A percentile compares a stretch with the other conserved stretches of the same genome.
Evolutionary conservation across 2,797 vertebrate genomes (phyloP).

Genomic region (Glyptemys insculpta): DNA sequence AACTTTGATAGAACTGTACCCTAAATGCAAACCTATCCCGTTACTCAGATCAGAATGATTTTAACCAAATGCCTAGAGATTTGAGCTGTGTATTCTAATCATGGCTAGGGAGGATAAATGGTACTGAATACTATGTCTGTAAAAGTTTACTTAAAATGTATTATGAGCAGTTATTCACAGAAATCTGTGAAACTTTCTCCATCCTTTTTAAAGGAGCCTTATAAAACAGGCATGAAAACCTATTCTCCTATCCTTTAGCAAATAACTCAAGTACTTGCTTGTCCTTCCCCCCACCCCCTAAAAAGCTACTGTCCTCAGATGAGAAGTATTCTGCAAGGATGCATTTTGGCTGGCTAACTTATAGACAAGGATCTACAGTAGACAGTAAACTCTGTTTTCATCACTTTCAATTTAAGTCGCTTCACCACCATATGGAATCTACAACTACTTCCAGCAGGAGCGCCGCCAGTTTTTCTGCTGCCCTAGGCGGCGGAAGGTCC

Average conservation of each 20-base stretch:
- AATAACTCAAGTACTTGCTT: neutral
- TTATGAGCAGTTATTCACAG: neutral
- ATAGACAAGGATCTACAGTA: neutral
- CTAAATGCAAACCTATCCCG: too few relatives aligned
- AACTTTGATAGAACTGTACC: too few relatives aligned
- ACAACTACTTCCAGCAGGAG: neutral
- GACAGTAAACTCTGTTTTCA: neutral
- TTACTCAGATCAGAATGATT: neutral
- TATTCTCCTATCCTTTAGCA: neutral
- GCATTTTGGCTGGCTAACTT: neutral
- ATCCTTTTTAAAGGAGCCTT: neutral
- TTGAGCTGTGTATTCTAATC: neutral
- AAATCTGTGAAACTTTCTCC: neutral
- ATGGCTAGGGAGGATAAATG: neutral
- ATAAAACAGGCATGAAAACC: neutral
- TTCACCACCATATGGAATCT: neutral
- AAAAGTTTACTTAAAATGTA: neutral
- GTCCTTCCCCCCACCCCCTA: neutral
- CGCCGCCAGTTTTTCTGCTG: too few relatives aligned
- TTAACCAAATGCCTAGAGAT: neutral
- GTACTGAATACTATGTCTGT: neutral
- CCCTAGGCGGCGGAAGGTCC: too few relatives aligned
- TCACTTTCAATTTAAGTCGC: neutral
- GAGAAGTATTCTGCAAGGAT: neutral
- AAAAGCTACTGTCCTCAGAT: neutral